Evolutionary conservation across 2,888 invertebrate species (phyloP), one percentile per base, ranked within the genome.

Genomic region (Neocrepidodera transversa): DNA sequence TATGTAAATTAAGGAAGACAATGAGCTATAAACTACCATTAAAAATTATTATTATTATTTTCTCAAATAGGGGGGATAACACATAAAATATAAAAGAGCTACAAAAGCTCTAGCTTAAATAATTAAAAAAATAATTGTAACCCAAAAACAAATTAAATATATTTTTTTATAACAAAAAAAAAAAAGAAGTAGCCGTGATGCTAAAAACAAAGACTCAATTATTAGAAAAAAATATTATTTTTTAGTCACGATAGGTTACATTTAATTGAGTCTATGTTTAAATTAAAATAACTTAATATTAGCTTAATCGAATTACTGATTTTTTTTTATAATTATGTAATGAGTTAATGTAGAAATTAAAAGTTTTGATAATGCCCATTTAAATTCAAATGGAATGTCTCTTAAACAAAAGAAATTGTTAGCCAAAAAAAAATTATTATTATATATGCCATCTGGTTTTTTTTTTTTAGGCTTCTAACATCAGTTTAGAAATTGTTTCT

Each of bases 401-500:
- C 52, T 32, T 32, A 17, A 23, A 38, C 23, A 13, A 53, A 35
- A 52, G 30, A 42, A 42, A 20, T 14, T 26, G 16, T 6, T 40
- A 18, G 8, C 26, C 16, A 45, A 42, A 16, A 14, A 11, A 36
- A 36, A 5, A 3, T 17, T 40, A 40, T n/a, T n/a, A n/a, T n/a
- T n/a, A n/a, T n/a, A 23, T 47, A 48, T 48, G 52, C 50, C 48
- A 36, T 18, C 51, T 48, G 28, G 28, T 26, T 2, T 45, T 51
- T 26, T 2, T 45, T 51, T 18, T 17, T 62, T 38, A 57, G 59
- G 63, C 61, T 49, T 56, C 45, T 32, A 52, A 57, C 32, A 26
- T 45, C 52, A 52, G 26, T 79, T 82, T 82, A 85, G 78, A 82
- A 85, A 79, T 83, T 84, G 61, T 76, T 82, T 68, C 79, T 83